phyloP scores from a whole-genome alignment of 2,888 invertebrate genomes.

The Amiota mariae region DNA sequence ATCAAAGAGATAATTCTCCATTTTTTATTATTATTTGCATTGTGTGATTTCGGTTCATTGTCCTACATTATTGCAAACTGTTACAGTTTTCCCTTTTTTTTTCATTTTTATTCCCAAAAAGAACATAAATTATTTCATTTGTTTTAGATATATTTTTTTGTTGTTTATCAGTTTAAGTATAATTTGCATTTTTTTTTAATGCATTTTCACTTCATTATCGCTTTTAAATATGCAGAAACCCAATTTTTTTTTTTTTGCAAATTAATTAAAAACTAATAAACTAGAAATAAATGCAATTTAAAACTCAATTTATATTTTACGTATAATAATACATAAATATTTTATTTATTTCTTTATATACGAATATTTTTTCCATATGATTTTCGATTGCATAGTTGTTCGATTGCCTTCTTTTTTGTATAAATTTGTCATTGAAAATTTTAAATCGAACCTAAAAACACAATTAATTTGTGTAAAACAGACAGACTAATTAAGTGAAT shows the following conservation, averaged over 20 bases:
- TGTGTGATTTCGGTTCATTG: not conserved
- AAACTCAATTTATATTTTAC: not conserved
- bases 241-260: constrained; percentile 18
- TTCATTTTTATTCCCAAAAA: constrained; percentile 2
- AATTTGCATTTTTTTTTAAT: not conserved
- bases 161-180: not conserved
- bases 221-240: constrained; percentile 11
- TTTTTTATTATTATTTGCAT: not conserved
- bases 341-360: no score
- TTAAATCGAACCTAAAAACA: no score
- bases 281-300: constrained; percentile 9
- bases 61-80: not conserved
- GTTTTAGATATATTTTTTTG: not conserved
- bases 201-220: constrained; percentile 18
- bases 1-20: constrained; percentile 2
- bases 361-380: no score
- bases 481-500: no score
- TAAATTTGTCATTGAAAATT: no score
- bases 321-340: no score
- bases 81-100: not conserved
- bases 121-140: not conserved
- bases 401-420: no score
- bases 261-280: constrained; percentile 30
- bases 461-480: no score
- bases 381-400: no score